Evolutionary conservation across 2,888 invertebrate species (phyloP).

Genomic region (Schizaphis graminum): DNA sequence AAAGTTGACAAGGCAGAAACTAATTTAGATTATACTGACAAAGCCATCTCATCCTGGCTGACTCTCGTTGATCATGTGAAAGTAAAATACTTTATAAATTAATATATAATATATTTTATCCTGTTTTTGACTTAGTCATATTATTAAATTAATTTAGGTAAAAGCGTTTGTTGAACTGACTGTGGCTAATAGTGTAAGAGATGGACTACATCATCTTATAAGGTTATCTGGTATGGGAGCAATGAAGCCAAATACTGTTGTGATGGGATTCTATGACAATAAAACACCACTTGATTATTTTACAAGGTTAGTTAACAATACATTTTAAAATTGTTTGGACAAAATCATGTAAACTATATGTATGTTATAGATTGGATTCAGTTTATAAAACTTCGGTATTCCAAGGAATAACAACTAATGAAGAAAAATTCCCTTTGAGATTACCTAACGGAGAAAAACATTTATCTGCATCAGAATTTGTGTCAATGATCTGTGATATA

Average conservation of each 20-base stretch:
- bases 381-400: constrained; percentile 66
- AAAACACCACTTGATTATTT: constrained; percentile 84
- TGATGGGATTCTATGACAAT: constrained; percentile 93
- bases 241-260: constrained; percentile 98
- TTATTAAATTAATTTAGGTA: constrained; percentile 72
- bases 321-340: background rate
- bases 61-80: constrained; percentile 94
- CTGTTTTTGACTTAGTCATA: background rate
- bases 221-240: constrained; percentile 95
- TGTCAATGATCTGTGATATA: constrained; percentile 88
- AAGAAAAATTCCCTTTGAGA: constrained; percentile 75
- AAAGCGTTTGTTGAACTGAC: constrained; percentile 98
- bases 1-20: constrained; percentile 76
- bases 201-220: constrained; percentile 92
- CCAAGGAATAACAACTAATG: constrained; percentile 70
- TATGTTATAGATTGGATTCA: constrained; percentile 65
- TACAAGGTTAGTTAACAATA: constrained; percentile 69
- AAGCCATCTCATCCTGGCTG: constrained; percentile 87
- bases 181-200: constrained; percentile 84
- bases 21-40: constrained; percentile 80
- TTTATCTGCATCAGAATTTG: constrained; percentile 79
- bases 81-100: constrained; percentile 72
- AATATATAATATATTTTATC: background rate
- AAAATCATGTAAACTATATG: constrained; percentile 53
- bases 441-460: constrained; percentile 71